phyloP scores from a whole-genome alignment of 1,140 invertebrate genomes.

The Bombus affinis region DNA sequence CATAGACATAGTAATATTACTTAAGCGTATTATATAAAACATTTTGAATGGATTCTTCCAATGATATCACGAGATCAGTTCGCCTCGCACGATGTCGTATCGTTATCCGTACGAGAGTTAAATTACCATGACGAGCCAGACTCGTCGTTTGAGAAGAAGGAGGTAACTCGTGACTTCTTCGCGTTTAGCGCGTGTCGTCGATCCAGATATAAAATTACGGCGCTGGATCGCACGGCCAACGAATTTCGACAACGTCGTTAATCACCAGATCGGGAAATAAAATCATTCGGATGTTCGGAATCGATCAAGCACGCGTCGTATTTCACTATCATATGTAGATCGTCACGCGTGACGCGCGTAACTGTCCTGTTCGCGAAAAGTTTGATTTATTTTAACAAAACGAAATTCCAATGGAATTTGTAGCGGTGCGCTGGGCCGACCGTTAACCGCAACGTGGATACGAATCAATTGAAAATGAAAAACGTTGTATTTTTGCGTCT shows the following conservation, averaged over 20 bases:
- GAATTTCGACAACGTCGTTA: neutral
- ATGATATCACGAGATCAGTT: too few relatives aligned
- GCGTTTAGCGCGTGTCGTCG: neutral
- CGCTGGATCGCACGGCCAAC: neutral
- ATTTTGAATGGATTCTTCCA: too few relatives aligned
- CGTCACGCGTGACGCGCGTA: constrained; percentile 41
- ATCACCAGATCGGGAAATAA: neutral
- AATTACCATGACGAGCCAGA: neutral
- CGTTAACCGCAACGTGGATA: neutral
- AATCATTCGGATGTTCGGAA: neutral
- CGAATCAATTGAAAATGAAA: constrained; percentile 2
- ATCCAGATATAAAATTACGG: neutral
- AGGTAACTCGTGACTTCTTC: neutral
- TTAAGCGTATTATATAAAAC: accelerated
- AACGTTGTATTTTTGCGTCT: neutral
- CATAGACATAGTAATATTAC: too few relatives aligned
- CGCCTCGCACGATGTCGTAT: too few relatives aligned
- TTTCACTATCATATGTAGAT: constrained; percentile 3
- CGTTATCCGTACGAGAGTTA: too few relatives aligned
- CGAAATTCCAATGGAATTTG: constrained; percentile 1
- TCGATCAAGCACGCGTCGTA: constrained; percentile 15
- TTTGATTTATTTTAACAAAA: constrained; percentile 17
- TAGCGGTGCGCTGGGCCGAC: neutral
- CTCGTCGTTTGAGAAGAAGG: too few relatives aligned
- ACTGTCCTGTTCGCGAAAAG: neutral